Conservation (phyloP, 2,113 vertebrate species). For the Tupaia tana region DNA sequence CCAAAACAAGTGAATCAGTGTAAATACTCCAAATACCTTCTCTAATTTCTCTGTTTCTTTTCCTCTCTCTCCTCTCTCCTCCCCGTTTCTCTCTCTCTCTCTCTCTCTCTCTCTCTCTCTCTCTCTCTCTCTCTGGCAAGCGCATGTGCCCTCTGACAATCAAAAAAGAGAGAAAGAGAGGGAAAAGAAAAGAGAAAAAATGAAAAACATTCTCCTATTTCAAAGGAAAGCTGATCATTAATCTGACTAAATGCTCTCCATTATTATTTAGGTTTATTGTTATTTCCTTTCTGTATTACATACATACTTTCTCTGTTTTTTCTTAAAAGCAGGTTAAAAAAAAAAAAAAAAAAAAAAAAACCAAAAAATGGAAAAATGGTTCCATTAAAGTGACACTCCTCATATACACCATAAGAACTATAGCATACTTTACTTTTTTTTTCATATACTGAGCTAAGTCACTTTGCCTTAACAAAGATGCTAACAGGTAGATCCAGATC, state of each 20-base stretch:
- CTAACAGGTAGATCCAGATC: neutral
- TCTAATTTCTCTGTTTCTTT: no score
- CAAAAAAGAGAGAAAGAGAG: no score
- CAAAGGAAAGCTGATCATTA: neutral
- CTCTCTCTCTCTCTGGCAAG: no score
- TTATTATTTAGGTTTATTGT: neutral
- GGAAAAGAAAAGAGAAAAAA: no score
- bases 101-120: no score
- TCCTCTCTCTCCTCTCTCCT: no score
- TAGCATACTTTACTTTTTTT: neutral
- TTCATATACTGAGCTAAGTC: neutral
- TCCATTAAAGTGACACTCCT: neutral
- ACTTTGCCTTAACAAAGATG: neutral
- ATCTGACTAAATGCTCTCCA: conserved; percentile 16
- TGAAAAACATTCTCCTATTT: neutral
- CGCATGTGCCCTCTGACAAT: no score
- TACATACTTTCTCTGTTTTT: neutral
- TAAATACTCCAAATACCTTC: conserved; percentile 3
- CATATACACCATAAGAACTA: neutral
- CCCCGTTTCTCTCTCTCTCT: no score
- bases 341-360: no score
- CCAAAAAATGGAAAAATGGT: neutral
- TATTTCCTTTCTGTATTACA: conserved; percentile 8
- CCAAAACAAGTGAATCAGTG: neutral
- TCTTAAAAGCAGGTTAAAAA: neutral